Base-by-base conservation (phyloP, 2,888 invertebrate species). In the Coremacera marginata region DNA sequence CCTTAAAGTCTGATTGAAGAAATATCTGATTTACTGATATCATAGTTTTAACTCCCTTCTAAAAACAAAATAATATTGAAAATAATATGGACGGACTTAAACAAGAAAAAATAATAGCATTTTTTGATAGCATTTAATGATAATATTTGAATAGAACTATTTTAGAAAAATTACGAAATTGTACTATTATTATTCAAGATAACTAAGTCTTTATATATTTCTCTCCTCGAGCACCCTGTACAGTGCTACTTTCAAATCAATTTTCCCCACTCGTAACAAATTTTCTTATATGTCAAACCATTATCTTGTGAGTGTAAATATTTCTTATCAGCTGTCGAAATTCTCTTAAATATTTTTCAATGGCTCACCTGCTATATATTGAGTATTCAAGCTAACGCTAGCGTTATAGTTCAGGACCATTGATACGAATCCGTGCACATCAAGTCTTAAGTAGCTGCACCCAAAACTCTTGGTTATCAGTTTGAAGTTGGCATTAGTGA, bases 401-500 rank as follows among this genome's bases (percentile, higher is more conserved):
- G 2, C 19, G n/a, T 67, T 22, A 7, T 67, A 4, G 11, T 31
- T 67, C 19, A n/a, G 34, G 55, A 65, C 76, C 55, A 55, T 67
- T 57, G 44, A 51, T 22, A 25, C 34, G 44, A 7, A 14, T 14
- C 7, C 44, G 11, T 44, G 11, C 14, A 11, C 44, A 44, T 44
- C n/a, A 19, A 16, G 52, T 74, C 70, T 78, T 79, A 79, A 76
- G 79, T 79, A 76, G 71, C 49, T 27, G 34, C 67, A 67, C 62
- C 37, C 34, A 79, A 80, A 82, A 80, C 81, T 81, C 76, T 81
- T 83, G 81, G 80, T 81, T 82, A 84, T 84, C 86, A 87, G 87
- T 86, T 83, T 83, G 83, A 80, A 80, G 81, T 82, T 83, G 84
- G 82, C 86, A 83, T 83, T 85, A 81, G 81, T 77, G 78, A 80